Base-by-base conservation (phyloP, 1,140 invertebrate species). In the Hyles vespertilio region DNA sequence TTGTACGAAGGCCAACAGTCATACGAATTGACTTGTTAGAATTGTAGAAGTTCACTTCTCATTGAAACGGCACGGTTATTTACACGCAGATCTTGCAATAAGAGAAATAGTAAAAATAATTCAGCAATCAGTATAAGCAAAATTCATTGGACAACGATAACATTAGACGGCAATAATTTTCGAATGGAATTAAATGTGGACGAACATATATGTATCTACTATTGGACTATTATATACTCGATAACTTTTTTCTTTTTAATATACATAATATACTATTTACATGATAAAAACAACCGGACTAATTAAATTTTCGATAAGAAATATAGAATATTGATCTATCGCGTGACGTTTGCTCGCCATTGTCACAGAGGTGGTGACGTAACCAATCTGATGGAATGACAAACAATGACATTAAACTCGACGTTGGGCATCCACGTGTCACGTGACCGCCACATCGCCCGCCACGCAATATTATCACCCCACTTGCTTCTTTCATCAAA, bases 121-220 rank as follows among this genome's bases (percentile, higher is more conserved):
- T 65, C 45, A 57, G 64, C 66, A 75, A 74, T 5, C 36, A 40
- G 36, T 40, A 40, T 63, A 81, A 80, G 74, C 69, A 74, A 59
- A 74, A 61, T 72, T 75, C 58, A 68, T 72, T 87, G 84, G 81
- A 87, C 80, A 76, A 73, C 68, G 76, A 76, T 81, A 80, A 81
- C 69, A 65, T 68, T 61, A 81, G 81, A 87, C 81, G 81, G 84
- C 74, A 87, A 82, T 83, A 74, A 70, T 79, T 82, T 79, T 79
- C 68, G 57, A 75, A 72, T 80, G 80, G 79, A 84, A 87, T 87
- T 66, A 81, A 84, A 79, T 70, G 77, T 84, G 84, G 84, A 87
- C 84, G 84, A 87, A 84, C 77, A 79, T 78, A 83, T 80, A 79
- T 77, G 80, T 79, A 80, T 76, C 71, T 77, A 86, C 56, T 73